Evolutionary conservation across 2,113 vertebrate genomes (phyloP).

Genomic region (Orientallactaga bullata): DNA sequence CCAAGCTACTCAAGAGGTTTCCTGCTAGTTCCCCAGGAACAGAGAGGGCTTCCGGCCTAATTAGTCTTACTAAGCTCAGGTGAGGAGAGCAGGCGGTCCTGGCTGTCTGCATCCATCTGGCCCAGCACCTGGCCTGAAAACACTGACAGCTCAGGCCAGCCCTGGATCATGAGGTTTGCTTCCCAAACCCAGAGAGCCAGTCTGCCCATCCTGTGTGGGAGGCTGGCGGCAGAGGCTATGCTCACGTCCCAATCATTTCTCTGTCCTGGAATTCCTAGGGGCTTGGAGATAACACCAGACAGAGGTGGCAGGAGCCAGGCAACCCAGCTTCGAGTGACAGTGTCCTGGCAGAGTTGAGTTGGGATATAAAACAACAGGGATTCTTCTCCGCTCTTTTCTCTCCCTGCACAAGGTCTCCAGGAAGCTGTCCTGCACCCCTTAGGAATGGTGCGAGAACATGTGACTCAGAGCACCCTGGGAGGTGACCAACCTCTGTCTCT

Average conservation of each 20-base stretch:
- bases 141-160: fast-evolving
- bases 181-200: not conserved
- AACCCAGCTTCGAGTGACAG: not conserved
- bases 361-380: not conserved
- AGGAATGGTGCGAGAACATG: fast-evolving
- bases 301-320: not conserved
- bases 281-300: not conserved
- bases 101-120: no score
- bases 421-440: fast-evolving
- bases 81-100: fast-evolving
- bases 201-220: not conserved
- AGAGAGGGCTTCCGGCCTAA: fast-evolving
- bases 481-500: fast-evolving
- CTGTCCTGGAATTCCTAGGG: not conserved
- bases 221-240: not conserved
- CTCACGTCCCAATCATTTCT: not conserved
- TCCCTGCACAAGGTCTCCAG: not conserved
- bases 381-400: fast-evolving
- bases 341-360: not conserved
- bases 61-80: fast-evolving
- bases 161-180: fast-evolving
- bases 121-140: not conserved
- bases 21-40: not conserved
- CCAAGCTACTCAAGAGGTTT: not conserved
- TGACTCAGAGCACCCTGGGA: fast-evolving